Evolutionary conservation across 2,888 invertebrate species (phyloP).

Genomic region (Auanema sp.): DNA sequence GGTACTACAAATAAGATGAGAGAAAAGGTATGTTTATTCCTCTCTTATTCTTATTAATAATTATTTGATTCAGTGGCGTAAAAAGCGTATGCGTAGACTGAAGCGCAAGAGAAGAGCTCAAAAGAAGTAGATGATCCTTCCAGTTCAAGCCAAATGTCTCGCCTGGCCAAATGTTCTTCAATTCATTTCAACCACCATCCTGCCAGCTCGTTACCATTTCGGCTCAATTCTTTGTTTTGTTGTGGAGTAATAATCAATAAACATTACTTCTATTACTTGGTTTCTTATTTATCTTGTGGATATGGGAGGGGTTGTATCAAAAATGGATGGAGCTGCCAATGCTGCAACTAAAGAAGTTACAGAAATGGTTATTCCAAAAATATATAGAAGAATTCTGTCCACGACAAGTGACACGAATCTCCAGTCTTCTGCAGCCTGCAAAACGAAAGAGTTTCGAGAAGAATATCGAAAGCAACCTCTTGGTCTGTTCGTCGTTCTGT

Average conservation of each 20-base stretch:
- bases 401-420: slow-evolving; percentile 58
- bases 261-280: not conserved
- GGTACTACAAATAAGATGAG: slow-evolving; percentile 22
- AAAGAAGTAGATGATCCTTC: slow-evolving; percentile 48
- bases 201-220: not conserved
- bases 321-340: slow-evolving; percentile 45
- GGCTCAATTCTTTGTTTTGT: slow-evolving; percentile 2
- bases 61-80: slow-evolving; percentile 23
- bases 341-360: slow-evolving; percentile 28
- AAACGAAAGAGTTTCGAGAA: not conserved
- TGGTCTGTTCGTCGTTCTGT: slow-evolving; percentile 41
- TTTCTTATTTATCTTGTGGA: not conserved
- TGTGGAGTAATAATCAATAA: not conserved
- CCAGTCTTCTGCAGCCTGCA: slow-evolving; percentile 60
- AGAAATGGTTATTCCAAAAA: slow-evolving; percentile 51
- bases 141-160: not conserved
- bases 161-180: slow-evolving; percentile 2
- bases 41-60: slow-evolving; percentile 7
- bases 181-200: not conserved
- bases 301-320: slow-evolving; percentile 26
- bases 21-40: slow-evolving; percentile 18
- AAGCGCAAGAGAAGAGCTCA: slow-evolving; percentile 64
- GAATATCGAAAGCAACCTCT: slow-evolving; percentile 34
- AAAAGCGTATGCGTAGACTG: slow-evolving; percentile 48
- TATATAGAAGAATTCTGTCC: slow-evolving; percentile 54